These are phyloP conservation scores for Drosophila gaucha DNA, from an alignment of 2,888 invertebrate species.

Conservation along the genomic window DNA sequence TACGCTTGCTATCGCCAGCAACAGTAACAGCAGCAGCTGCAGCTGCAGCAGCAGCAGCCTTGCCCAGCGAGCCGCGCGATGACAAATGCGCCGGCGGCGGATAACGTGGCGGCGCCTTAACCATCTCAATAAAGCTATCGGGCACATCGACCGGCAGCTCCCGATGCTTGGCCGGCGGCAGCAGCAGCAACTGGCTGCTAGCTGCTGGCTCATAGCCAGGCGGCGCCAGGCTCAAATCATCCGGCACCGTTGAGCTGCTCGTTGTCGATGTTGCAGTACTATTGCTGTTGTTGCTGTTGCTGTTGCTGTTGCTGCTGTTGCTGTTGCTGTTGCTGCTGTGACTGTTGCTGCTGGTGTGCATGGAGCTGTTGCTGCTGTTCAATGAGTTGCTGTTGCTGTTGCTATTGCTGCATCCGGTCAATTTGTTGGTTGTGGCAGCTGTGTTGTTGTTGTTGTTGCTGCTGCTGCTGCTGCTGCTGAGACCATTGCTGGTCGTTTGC, in stretches of 20 bases:
- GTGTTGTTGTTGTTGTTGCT: slow-evolving; percentile 22
- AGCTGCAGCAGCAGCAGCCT: background rate
- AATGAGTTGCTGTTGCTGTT: slow-evolving; percentile 58
- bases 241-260: slow-evolving; percentile 62
- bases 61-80: slow-evolving; percentile 77
- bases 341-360: slow-evolving; percentile 45
- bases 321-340: slow-evolving; percentile 41
- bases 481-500: too few relatives aligned
- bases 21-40: background rate
- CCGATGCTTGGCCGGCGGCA: slow-evolving; percentile 83
- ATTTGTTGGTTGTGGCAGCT: slow-evolving; percentile 19
- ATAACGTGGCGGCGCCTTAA: slow-evolving; percentile 90
- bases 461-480: slow-evolving; percentile 17
- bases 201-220: slow-evolving; percentile 80
- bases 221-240: slow-evolving; percentile 79
- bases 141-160: slow-evolving; percentile 95
- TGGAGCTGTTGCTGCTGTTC: slow-evolving; percentile 54
- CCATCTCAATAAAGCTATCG: slow-evolving; percentile 93
- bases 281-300: slow-evolving; percentile 42
- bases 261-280: slow-evolving; percentile 30
- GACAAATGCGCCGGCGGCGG: slow-evolving; percentile 86
- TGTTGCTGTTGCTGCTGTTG: slow-evolving; percentile 53
- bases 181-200: slow-evolving; percentile 2
- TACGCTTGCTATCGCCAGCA: slow-evolving; percentile 34
- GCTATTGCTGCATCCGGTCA: too few relatives aligned